These are phyloP conservation scores for Notarius quadriscutis DNA, from an alignment of 2,113 vertebrate species.

Conservation along the genomic window DNA sequence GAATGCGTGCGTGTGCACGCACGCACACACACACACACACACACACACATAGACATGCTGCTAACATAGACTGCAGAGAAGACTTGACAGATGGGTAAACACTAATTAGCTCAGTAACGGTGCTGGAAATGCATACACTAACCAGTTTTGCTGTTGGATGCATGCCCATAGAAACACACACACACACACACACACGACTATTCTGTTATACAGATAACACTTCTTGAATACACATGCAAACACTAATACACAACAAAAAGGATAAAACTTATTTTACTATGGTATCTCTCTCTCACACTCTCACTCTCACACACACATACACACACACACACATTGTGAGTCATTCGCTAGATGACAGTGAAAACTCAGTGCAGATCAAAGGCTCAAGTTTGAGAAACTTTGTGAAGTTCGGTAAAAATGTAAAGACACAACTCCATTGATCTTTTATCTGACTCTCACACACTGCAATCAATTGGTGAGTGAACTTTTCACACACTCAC, in stretches of 20 bases:
- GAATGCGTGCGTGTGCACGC: not conserved
- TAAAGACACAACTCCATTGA: not conserved
- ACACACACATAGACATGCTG: conserved; percentile 4
- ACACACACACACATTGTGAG: not conserved
- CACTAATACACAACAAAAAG: not conserved
- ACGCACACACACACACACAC: conserved; percentile 18
- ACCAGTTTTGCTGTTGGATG: conserved; percentile 23
- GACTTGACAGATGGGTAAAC: conserved; percentile 38
- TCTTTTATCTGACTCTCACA: not conserved
- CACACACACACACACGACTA: conserved; percentile 19
- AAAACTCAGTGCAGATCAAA: conserved; percentile 1
- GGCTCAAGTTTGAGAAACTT: conserved; percentile 4
- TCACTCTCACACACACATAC: not conserved
- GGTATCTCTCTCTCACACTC: not conserved
- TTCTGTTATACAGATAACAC: not conserved
- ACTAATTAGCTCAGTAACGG: conserved; percentile 27
- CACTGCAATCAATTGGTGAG: not conserved
- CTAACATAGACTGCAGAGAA: conserved; percentile 18
- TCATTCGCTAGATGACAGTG: not conserved
- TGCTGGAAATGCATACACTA: conserved; percentile 19
- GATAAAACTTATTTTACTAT: not conserved
- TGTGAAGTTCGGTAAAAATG: conserved; percentile 11
- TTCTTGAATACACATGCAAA: not conserved
- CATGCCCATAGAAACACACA: not conserved
- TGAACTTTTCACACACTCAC: not conserved